Percentiles rank a stretch among this genome's conserved stretches.
These are phyloP conservation scores for Sycophila texana DNA, from an alignment of 2,888 invertebrate species.

Conservation along the genomic window DNA sequence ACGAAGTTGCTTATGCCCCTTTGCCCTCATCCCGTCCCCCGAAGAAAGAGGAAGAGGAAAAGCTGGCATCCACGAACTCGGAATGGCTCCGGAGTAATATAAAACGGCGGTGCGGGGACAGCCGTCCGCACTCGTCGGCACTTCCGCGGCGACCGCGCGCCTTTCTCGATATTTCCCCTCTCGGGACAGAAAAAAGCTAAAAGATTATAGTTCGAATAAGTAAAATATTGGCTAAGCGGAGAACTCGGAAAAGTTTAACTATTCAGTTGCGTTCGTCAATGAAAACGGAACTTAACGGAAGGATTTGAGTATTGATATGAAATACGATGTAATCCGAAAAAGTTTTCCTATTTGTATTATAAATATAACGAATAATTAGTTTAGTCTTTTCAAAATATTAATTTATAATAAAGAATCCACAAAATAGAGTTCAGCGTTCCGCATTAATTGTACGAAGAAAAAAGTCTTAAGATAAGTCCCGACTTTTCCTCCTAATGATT, in stretches of 20 bases:
- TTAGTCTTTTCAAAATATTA: background rate
- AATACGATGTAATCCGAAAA: no score
- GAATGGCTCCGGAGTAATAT: conserved; percentile 24
- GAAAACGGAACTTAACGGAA: no score
- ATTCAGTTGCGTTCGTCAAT: no score
- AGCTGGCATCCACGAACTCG: background rate
- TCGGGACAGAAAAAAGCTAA: background rate
- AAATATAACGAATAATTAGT: background rate
- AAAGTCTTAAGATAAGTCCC: no score
- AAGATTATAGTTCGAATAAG: background rate
- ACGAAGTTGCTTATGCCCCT: background rate
- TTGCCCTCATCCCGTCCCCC: background rate
- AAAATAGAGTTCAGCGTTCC: no score
- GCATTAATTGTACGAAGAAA: no score
- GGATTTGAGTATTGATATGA: no score
- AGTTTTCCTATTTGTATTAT: no score
- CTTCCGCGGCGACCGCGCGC: background rate
- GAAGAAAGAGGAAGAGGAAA: background rate
- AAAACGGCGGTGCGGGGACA: conserved; percentile 6
- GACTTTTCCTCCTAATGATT: no score
- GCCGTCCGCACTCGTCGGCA: conserved; percentile 2
- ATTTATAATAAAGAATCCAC: background rate
- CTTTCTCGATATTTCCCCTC: background rate
- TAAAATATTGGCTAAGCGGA: background rate
- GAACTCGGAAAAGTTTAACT: no score